Conservation (phyloP, 2,888 invertebrate genomes). For the Subacronicta megacephala region DNA sequence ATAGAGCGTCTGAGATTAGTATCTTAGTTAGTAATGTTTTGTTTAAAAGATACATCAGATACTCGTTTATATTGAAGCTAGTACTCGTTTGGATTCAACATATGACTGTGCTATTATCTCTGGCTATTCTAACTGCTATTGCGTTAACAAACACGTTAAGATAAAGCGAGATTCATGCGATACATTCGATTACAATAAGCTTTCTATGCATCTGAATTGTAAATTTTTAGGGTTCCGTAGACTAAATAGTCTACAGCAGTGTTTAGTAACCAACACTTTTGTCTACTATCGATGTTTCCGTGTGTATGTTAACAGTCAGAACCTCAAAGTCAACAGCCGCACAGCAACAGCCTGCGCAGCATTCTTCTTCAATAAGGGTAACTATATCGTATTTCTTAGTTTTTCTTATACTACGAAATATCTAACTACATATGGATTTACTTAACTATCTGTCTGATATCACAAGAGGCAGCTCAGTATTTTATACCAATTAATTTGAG, state of each 20-base stretch:
- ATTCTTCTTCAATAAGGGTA: too few species aligned
- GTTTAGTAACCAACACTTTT: not conserved
- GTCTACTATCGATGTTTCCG: not conserved
- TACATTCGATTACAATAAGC: constrained; percentile 61
- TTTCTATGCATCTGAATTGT: constrained; percentile 52
- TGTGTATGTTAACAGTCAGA: too few species aligned
- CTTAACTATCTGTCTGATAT: constrained; percentile 12
- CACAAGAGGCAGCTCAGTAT: constrained; percentile 33
- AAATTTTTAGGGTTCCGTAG: constrained; percentile 33
- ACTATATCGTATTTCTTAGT: not conserved
- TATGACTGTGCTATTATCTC: constrained; percentile 36
- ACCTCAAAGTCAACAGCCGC: too few species aligned
- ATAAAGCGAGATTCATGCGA: constrained; percentile 55
- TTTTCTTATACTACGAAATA: not conserved
- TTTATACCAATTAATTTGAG: constrained; percentile 38
- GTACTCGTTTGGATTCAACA: constrained; percentile 6
- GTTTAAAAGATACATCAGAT: not conserved
- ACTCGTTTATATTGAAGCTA: not conserved
- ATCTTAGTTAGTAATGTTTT: not conserved
- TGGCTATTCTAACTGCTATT: constrained; percentile 31
- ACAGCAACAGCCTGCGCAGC: too few species aligned
- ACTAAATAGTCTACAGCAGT: not conserved
- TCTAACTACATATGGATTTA: not conserved
- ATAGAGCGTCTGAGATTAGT: too few species aligned
- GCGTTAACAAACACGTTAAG: constrained; percentile 47